Conservation (phyloP, 2,797 vertebrate species). For the Apogon hyalosoma region DNA sequence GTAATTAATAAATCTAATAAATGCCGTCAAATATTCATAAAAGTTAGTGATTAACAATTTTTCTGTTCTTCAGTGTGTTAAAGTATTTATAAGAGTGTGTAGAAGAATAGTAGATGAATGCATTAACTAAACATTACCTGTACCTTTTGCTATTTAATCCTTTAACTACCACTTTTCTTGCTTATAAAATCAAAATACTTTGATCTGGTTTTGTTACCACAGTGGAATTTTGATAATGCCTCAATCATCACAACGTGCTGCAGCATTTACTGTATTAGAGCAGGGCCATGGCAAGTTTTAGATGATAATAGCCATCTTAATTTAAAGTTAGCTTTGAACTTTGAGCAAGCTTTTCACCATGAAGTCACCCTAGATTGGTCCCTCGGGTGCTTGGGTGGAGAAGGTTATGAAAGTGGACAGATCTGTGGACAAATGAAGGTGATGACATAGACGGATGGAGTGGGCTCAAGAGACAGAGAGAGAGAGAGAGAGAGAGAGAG, state of each 20-base stretch:
- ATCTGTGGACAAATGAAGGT: conserved; percentile 58
- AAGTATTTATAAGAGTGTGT: no score
- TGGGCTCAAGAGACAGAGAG: conserved; percentile 32
- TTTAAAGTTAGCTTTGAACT: conserved; percentile 73
- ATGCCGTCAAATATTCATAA: neutral
- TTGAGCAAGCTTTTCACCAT: conserved; percentile 52
- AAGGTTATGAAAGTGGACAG: conserved; percentile 57
- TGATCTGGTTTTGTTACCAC: conserved; percentile 50
- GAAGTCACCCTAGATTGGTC: conserved; percentile 56
- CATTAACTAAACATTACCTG: neutral
- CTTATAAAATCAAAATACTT: conserved; percentile 25
- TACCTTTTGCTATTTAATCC: neutral
- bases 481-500: conserved; percentile 33
- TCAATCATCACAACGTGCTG: conserved; percentile 63
- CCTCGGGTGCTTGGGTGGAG: conserved; percentile 41
- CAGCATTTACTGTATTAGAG: conserved; percentile 59
- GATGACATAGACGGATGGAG: conserved; percentile 65
- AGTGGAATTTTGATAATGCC: conserved; percentile 64
- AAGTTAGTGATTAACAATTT: no score
- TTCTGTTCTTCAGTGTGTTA: no score
- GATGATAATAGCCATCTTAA: conserved; percentile 64
- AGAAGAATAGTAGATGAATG: no score
- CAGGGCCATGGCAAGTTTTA: conserved; percentile 49
- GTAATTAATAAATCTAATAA: neutral
- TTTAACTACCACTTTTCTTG: conserved; percentile 11